Conservation (phyloP, 1,140 invertebrate species). For the Drosophila fuyamai region DNA sequence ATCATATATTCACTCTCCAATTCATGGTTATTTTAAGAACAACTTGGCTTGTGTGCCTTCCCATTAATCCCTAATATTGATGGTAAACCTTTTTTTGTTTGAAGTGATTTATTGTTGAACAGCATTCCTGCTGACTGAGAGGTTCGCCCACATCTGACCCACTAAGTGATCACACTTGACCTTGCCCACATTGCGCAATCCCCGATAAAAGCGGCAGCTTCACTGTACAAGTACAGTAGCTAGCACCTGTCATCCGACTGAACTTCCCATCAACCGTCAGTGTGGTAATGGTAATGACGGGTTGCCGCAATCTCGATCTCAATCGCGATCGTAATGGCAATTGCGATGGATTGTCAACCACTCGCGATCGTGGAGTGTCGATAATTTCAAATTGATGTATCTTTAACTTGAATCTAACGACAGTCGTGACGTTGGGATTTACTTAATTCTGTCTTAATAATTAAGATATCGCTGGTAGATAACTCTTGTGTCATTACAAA, state of each 20-base stretch:
- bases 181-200: constrained; percentile 40
- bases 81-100: background rate
- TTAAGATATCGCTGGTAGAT: constrained; percentile 53
- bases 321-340: constrained; percentile 43
- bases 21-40: too few species aligned
- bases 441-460: constrained; percentile 47
- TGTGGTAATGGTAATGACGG: constrained; percentile 47
- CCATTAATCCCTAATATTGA: background rate
- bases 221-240: constrained; percentile 22
- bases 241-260: constrained; percentile 24
- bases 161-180: constrained; percentile 39
- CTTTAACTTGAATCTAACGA: constrained; percentile 45
- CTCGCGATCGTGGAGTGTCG: constrained; percentile 53
- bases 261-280: constrained; percentile 76
- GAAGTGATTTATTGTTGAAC: constrained; percentile 5
- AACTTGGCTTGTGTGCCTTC: too few species aligned
- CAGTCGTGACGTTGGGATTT: constrained; percentile 45
- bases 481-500: background rate
- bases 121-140: background rate
- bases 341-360: constrained; percentile 51
- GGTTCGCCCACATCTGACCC: constrained; percentile 29
- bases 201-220: constrained; percentile 5
- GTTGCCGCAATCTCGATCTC: constrained; percentile 44
- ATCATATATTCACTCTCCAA: too few species aligned
- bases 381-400: constrained; percentile 69